phyloP scores from a whole-genome alignment of 2,797 vertebrate genomes.

The Tarsius wallacei region DNA sequence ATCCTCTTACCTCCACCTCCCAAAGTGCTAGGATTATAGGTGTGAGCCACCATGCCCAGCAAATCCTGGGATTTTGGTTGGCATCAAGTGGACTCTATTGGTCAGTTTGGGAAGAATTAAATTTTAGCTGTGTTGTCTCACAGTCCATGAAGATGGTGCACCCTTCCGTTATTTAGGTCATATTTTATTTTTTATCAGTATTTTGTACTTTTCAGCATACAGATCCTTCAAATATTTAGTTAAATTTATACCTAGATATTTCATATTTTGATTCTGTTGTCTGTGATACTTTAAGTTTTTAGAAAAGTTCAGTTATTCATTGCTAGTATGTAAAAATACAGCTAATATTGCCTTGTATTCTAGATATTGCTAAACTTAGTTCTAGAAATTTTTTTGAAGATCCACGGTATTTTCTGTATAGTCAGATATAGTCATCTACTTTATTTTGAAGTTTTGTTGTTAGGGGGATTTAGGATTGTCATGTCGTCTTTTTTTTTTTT shows the following conservation, averaged over 20 bases:
- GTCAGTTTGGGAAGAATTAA: conserved; percentile 11
- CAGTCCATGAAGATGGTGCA: neutral
- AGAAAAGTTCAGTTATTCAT: neutral
- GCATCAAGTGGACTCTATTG: neutral
- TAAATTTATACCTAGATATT: neutral
- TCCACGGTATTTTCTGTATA: neutral
- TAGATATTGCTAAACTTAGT: neutral
- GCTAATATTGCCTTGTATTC: neutral
- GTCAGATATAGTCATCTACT: neutral
- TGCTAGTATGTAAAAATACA: neutral
- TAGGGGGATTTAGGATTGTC: neutral
- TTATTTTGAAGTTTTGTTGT: neutral
- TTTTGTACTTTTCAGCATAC: neutral
- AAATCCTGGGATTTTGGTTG: conserved; percentile 15
- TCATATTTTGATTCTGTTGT: neutral
- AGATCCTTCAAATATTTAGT: neutral
- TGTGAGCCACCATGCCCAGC: no score
- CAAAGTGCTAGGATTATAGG: no score
- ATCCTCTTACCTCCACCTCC: no score
- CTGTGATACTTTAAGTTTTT: neutral
- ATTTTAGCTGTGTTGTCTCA: neutral
- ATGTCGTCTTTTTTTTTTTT: no score
- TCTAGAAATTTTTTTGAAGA: neutral
- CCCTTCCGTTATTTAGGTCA: neutral
- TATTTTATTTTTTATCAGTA: neutral